These are phyloP conservation scores for Pyxicephalus adspersus DNA, from an alignment of 2,113 vertebrate species.

Conservation along the genomic window DNA sequence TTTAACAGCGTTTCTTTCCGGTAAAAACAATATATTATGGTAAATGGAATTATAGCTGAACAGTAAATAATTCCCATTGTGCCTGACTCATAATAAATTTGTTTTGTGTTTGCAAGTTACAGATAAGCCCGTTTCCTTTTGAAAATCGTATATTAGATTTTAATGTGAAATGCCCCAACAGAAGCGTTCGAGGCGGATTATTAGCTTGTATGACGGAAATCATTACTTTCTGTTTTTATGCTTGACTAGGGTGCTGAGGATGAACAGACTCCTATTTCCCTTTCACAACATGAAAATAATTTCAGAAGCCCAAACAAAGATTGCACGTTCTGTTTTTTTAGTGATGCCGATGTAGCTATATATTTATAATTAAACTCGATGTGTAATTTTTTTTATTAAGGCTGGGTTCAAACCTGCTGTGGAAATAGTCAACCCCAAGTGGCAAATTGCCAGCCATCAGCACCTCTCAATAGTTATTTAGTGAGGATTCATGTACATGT, in stretches of 20 bases:
- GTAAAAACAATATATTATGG: constrained; percentile 17
- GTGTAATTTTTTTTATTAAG: too few species aligned
- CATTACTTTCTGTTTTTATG: constrained; percentile 15
- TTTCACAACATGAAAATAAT: too few species aligned
- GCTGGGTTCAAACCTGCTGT: too few species aligned
- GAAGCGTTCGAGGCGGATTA: constrained; percentile 2
- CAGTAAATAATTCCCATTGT: constrained; percentile 16
- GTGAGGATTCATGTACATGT: too few species aligned
- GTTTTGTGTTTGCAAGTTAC: constrained; percentile 20
- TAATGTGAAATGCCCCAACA: constrained; percentile 31
- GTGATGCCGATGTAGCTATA: too few species aligned
- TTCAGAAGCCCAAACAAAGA: too few species aligned
- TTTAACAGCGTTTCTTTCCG: constrained; percentile 25
- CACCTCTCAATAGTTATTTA: too few species aligned
- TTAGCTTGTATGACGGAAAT: constrained; percentile 40
- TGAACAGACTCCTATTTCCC: neutral
- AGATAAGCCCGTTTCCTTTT: constrained; percentile 26
- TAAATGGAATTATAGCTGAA: constrained; percentile 14
- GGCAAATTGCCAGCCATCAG: too few species aligned
- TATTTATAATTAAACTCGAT: too few species aligned
- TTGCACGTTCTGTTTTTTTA: too few species aligned
- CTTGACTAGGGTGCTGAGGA: neutral
- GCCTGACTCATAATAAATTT: constrained; percentile 29
- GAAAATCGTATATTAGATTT: constrained; percentile 16
- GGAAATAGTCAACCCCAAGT: too few species aligned